Percentiles rank a stretch among this genome's conserved stretches.
Conservation (phyloP, 2,797 vertebrate genomes). For the Gorsachius magnificus region DNA sequence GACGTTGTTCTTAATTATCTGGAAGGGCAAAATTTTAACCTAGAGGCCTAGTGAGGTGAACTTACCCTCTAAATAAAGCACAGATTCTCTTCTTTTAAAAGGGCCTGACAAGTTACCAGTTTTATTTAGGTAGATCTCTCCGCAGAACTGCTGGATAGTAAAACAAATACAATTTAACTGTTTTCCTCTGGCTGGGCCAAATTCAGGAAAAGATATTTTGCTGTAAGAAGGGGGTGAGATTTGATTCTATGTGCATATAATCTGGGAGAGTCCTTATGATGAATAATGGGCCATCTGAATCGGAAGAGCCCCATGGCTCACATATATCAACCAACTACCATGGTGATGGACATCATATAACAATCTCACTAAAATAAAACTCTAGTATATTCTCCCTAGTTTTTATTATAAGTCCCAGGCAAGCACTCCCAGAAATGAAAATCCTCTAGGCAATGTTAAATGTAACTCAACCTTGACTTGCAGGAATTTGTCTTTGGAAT, state of each 20-base stretch:
- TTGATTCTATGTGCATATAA: not conserved
- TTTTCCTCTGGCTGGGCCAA: not conserved
- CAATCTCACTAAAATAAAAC: not conserved
- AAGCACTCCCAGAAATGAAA: conserved; percentile 17
- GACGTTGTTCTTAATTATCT: not conserved
- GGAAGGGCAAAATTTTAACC: not conserved
- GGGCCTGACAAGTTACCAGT: not conserved
- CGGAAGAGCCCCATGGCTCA: not conserved
- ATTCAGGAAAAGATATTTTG: not conserved
- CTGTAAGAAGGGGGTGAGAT: not conserved
- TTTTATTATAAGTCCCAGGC: not conserved
- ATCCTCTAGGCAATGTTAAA: conserved; percentile 7
- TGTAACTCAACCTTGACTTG: conserved; percentile 44
- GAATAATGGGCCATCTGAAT: not conserved
- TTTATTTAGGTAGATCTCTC: not conserved
- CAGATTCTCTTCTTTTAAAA: not conserved
- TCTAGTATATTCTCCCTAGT: not conserved
- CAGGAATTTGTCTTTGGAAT: not conserved
- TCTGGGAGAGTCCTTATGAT: not conserved
- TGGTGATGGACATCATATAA: not conserved
- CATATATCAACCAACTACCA: not conserved
- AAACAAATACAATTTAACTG: not conserved
- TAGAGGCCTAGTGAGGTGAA: not conserved
- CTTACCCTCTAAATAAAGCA: not conserved
- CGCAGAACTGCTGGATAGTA: not conserved